Conservation (phyloP, 1,140 invertebrate genomes). For the Orchestia grillus region DNA sequence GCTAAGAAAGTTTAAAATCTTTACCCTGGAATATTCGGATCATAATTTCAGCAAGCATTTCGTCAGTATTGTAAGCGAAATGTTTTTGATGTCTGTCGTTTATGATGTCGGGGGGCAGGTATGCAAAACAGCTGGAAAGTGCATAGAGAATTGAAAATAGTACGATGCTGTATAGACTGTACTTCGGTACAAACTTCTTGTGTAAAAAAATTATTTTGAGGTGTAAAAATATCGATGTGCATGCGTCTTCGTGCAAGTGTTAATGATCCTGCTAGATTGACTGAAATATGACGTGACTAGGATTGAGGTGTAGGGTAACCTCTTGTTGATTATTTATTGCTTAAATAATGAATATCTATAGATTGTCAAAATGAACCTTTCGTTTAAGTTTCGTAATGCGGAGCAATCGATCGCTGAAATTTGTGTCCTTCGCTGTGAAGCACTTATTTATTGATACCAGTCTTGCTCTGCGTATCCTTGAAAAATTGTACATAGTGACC, state of each 20-base stretch:
- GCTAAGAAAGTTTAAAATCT: not conserved
- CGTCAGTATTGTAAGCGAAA: not conserved
- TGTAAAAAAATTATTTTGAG: conserved; percentile 1
- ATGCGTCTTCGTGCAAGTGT: not conserved
- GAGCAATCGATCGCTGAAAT: not conserved
- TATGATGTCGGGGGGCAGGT: not conserved
- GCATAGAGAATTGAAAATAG: not conserved
- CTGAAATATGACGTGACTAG: not conserved
- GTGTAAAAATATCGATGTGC: not conserved
- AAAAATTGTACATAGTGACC: conserved; percentile 28
- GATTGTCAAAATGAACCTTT: not conserved
- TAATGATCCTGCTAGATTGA: not conserved
- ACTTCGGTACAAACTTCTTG: not conserved
- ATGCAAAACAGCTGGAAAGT: not conserved
- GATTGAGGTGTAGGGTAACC: not conserved
- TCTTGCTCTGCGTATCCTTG: conserved; percentile 22
- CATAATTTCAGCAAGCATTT: not conserved
- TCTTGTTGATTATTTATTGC: not conserved
- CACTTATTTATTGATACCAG: not conserved
- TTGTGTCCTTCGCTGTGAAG: conserved; percentile 7
- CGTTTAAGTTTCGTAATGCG: not conserved
- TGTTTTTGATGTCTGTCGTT: not conserved
- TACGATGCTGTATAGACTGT: not conserved
- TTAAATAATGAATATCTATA: not conserved
- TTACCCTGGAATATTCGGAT: not conserved